These are phyloP conservation scores for Drosophila mulleri DNA, from an alignment of 2,888 invertebrate genomes.

Conservation along the genomic window DNA sequence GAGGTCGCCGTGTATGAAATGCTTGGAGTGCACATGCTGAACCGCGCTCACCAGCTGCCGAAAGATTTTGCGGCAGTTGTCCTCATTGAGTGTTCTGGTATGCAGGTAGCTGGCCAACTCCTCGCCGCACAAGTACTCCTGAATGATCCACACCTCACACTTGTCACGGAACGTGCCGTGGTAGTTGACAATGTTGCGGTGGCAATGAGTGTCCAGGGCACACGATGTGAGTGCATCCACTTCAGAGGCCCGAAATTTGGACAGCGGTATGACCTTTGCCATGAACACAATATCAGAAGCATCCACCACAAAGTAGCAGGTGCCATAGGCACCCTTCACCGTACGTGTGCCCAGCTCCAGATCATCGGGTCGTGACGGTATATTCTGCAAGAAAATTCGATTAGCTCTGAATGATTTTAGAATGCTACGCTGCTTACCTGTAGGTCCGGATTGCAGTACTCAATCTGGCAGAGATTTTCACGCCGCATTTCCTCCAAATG, in stretches of 20 bases:
- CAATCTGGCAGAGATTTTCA: slow-evolving; percentile 63
- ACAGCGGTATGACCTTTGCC: slow-evolving; percentile 79
- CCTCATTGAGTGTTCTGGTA: slow-evolving; percentile 87
- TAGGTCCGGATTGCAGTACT: slow-evolving; percentile 76
- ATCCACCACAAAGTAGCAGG: slow-evolving; percentile 76
- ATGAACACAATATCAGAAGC: slow-evolving; percentile 61
- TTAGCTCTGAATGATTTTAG: background rate
- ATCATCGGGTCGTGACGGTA: slow-evolving; percentile 70
- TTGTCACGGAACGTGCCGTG: slow-evolving; percentile 93
- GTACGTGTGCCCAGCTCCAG: slow-evolving; percentile 69
- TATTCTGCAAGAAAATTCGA: slow-evolving; percentile 54
- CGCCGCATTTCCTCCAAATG: slow-evolving; percentile 73
- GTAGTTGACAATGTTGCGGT: slow-evolving; percentile 88
- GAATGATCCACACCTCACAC: slow-evolving; percentile 95
- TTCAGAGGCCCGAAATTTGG: slow-evolving; percentile 86
- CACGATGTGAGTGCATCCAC: slow-evolving; percentile 92
- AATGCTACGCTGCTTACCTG: slow-evolving; percentile 50
- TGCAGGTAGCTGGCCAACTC: slow-evolving; percentile 87
- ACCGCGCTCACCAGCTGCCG: slow-evolving; percentile 93
- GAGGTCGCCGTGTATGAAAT: slow-evolving; percentile 96
- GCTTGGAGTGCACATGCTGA: slow-evolving; percentile 92
- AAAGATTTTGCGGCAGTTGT: slow-evolving; percentile 92
- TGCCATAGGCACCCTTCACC: slow-evolving; percentile 76
- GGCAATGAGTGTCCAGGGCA: slow-evolving; percentile 91
- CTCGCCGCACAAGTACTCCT: slow-evolving; percentile 93